Conservation (phyloP, 2,797 vertebrate genomes). For the Corythornis leucogaster region DNA sequence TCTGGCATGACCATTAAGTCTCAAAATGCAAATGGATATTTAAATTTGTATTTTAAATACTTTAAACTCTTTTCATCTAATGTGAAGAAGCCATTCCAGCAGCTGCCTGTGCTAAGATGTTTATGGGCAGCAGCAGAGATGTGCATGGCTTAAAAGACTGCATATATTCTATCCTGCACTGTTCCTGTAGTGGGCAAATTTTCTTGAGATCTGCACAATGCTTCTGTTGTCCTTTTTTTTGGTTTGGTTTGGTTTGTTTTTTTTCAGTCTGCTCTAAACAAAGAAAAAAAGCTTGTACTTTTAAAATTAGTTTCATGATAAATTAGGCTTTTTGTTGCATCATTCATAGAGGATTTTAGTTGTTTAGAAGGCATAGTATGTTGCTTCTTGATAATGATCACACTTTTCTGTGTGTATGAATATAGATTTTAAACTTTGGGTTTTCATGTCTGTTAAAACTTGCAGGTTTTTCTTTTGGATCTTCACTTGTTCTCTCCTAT, state of each 20-base stretch:
- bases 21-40: background rate
- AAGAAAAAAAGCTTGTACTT: background rate
- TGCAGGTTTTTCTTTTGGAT: background rate
- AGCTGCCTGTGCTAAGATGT: background rate
- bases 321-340: background rate
- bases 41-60: slow-evolving; percentile 24
- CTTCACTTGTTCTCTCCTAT: background rate
- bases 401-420: background rate
- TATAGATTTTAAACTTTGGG: background rate
- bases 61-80: background rate
- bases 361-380: background rate
- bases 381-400: background rate
- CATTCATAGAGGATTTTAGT: background rate
- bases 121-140: slow-evolving; percentile 12
- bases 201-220: slow-evolving; percentile 4
- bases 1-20: slow-evolving; percentile 16
- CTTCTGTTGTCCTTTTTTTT: background rate
- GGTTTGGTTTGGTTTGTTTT: background rate
- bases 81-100: background rate
- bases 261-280: background rate
- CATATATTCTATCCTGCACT: background rate
- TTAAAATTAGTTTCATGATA: background rate
- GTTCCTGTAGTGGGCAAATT: background rate
- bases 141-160: slow-evolving; percentile 13
- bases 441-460: slow-evolving; percentile 5